A percentile compares a stretch with the other conserved stretches of the same genome.
These are phyloP conservation scores for Muscicapa comitata DNA, from an alignment of 2,797 vertebrate species.

Conservation along the genomic window DNA sequence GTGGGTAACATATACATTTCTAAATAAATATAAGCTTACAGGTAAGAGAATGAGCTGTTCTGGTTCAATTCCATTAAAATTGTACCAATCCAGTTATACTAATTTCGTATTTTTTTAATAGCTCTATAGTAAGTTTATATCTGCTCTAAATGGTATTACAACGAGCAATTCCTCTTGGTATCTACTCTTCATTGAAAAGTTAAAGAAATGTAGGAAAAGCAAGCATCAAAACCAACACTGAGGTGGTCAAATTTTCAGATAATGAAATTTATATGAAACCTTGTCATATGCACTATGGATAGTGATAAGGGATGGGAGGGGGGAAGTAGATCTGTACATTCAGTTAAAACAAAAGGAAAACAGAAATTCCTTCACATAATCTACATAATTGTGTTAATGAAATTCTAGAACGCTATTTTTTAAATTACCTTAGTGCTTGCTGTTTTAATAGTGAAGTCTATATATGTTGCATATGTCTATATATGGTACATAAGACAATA, in stretches of 20 bases:
- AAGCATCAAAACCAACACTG: not conserved
- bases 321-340: not conserved
- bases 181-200: not conserved
- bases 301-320: rapidly evolving
- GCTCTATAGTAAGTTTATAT: not conserved
- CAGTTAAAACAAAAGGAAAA: not conserved
- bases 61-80: not conserved
- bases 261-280: not conserved
- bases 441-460: not conserved
- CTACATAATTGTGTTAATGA: not conserved
- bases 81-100: not conserved
- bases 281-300: not conserved
- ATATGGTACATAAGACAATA: not conserved
- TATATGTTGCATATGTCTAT: no score
- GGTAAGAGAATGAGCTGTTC: not conserved
- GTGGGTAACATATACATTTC: not conserved
- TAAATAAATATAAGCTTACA: not conserved
- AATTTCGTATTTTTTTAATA: not conserved
- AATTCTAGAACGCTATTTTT: not conserved
- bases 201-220: not conserved
- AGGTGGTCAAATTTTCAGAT: not conserved
- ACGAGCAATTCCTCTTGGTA: not conserved
- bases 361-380: not conserved
- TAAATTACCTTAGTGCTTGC: not conserved
- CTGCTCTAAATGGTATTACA: not conserved